Conservation (phyloP, 2,113 vertebrate species). For the Mus pahari region DNA sequence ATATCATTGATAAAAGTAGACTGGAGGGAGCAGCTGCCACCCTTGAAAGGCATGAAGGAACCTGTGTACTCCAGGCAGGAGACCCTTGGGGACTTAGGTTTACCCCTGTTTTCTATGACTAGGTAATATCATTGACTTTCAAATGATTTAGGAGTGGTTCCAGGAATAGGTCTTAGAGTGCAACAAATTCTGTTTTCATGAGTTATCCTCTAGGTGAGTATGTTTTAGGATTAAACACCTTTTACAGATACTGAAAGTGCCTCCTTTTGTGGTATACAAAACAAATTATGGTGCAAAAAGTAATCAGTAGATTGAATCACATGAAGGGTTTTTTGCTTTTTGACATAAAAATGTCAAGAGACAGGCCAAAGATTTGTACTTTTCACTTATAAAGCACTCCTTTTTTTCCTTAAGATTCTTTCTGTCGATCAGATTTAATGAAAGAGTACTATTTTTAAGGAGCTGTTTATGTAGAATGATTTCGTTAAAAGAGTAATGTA, state of each 20-base stretch:
- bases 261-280: conserved; percentile 88
- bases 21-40: conserved; percentile 70
- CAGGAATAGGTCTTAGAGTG: conserved; percentile 71
- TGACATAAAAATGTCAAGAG: conserved; percentile 88
- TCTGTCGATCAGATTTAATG: conserved; percentile 85
- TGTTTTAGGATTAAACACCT: conserved; percentile 87
- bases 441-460: conserved; percentile 81
- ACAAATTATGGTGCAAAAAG: conserved; percentile 84
- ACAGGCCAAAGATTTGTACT: conserved; percentile 90
- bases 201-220: conserved; percentile 80
- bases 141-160: conserved; percentile 66
- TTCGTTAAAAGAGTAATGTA: conserved; percentile 78
- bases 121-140: conserved; percentile 69
- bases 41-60: conserved; percentile 70
- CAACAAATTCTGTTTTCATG: conserved; percentile 77
- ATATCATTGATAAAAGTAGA: conserved; percentile 49
- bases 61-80: conserved; percentile 54
- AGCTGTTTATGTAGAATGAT: conserved; percentile 81
- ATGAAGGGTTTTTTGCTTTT: conserved; percentile 88
- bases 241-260: conserved; percentile 90
- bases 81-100: conserved; percentile 23
- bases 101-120: conserved; percentile 43
- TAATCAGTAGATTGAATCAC: conserved; percentile 85
- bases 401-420: conserved; percentile 86
- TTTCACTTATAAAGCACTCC: conserved; percentile 88